Evolutionary conservation across 1,140 invertebrate genomes (phyloP), one percentile per base, ranked within the genome.

Genomic region (Zeugodacus cucurbitae): DNA sequence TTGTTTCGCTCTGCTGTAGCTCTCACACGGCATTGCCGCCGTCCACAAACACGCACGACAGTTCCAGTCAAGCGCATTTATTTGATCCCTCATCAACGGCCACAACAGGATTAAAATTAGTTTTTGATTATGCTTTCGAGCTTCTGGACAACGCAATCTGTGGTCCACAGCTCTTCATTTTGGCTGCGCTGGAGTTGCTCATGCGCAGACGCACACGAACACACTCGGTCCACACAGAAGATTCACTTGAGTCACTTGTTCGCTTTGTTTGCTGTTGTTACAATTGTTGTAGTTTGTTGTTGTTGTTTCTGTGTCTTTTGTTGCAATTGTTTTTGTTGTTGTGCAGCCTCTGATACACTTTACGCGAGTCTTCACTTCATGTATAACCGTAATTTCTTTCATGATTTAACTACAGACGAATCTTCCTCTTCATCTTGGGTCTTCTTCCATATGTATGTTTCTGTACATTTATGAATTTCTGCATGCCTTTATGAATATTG

Each of bases 61-160:
- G 57, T n/a, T 32, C 58, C 85, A 86, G 85, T 86, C 85, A 86
- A 59, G 32, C 85, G 57, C 57, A 86, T 59, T 86, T 58, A 86
- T 86, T 59, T 86, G 85, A 86, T 86, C 85, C 85, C 85, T 86
- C 88, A 89, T 82, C 86, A 87, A 87, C 88, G 70, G 41, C 88
- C 67, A 86, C 88, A 86, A 86, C 85, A 91, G 92, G 92, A 93
- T 93, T 93, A 93, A 93, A 93, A 93, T 93, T 93, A 93, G 92
- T 93, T 93, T 93, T 93, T 93, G 92, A 93, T 93, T 93, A 93
- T 92, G 92, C 92, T 92, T 93, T 93, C 92, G 92, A 93, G 92
- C 92, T 93, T 93, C 92, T 93, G 92, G 92, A 93, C 92, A 93
- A 93, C 92, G 92, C 92, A 93, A 93, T 93, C 91, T 92, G 91